Evolutionary conservation across 2,888 invertebrate genomes (phyloP).

Genomic region (Flexamia atlantica): DNA sequence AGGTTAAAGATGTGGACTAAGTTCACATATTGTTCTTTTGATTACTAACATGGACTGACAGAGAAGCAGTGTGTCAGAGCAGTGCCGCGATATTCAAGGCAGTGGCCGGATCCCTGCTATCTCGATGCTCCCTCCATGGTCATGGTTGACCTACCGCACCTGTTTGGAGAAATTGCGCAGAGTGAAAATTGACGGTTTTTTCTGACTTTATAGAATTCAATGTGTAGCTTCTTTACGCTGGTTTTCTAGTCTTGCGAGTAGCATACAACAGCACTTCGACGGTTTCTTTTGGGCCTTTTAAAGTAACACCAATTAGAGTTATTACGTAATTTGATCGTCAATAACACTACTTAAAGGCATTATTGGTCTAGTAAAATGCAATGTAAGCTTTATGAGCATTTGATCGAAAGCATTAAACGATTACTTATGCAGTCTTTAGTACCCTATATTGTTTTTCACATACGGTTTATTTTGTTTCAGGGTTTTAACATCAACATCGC

Average conservation of each 20-base stretch:
- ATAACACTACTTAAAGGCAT: too few relatives aligned
- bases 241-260: too few relatives aligned
- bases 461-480: constrained; percentile 29
- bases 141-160: constrained; percentile 12
- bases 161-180: constrained; percentile 25
- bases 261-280: too few relatives aligned
- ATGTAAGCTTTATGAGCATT: too few relatives aligned
- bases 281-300: too few relatives aligned
- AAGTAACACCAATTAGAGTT: too few relatives aligned
- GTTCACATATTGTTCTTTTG: not conserved
- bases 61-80: not conserved
- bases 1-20: not conserved
- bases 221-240: not conserved
- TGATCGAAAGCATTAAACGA: too few relatives aligned
- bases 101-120: not conserved
- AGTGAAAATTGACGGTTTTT: constrained; percentile 14
- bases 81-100: not conserved
- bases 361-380: too few relatives aligned
- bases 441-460: not conserved
- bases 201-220: not conserved
- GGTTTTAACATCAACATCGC: constrained; percentile 14
- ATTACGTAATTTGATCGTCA: too few relatives aligned
- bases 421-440: too few relatives aligned
- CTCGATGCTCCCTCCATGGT: not conserved
- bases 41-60: not conserved